Conservation (phyloP, 2,888 invertebrate genomes). For the Torymus auratus region DNA sequence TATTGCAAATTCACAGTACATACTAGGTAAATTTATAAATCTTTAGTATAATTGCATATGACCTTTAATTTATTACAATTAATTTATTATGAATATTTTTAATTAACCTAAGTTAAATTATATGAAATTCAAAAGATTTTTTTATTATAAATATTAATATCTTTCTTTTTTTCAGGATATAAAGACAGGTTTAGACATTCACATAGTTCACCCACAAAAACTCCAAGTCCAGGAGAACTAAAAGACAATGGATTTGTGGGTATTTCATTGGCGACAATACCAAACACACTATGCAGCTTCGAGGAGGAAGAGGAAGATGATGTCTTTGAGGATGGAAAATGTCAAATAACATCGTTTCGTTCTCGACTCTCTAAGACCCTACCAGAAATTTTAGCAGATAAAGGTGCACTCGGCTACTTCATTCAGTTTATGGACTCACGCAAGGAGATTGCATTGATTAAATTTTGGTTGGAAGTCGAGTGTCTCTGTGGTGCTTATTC, state of each 20-base stretch:
- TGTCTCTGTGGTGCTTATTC: conserved; percentile 77
- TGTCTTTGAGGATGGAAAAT: conserved; percentile 59
- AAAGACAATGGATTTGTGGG: conserved; percentile 53
- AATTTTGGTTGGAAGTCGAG: conserved; percentile 88
- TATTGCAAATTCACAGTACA: too few relatives aligned
- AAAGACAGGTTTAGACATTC: conserved; percentile 65
- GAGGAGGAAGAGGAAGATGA: conserved; percentile 73
- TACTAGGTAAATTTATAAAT: too few relatives aligned
- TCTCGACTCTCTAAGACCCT: conserved; percentile 87
- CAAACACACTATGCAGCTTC: conserved; percentile 67
- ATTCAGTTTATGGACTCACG: conserved; percentile 91
- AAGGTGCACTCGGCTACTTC: conserved; percentile 89
- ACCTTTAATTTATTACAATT: too few relatives aligned
- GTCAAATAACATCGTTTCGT: conserved; percentile 76
- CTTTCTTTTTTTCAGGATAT: conserved; percentile 61
- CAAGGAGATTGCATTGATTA: conserved; percentile 82
- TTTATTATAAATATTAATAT: not conserved
- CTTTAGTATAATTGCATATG: too few relatives aligned
- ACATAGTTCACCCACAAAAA: conserved; percentile 64
- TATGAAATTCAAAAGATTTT: too few relatives aligned
- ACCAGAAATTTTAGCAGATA: conserved; percentile 86
- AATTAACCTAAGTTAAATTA: too few relatives aligned
- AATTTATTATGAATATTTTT: too few relatives aligned
- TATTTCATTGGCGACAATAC: conserved; percentile 56
- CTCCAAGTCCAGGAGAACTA: conserved; percentile 63